These are phyloP conservation scores for Gallinago jamesoni DNA, from an alignment of 2,113 vertebrate genomes.

Conservation along the genomic window DNA sequence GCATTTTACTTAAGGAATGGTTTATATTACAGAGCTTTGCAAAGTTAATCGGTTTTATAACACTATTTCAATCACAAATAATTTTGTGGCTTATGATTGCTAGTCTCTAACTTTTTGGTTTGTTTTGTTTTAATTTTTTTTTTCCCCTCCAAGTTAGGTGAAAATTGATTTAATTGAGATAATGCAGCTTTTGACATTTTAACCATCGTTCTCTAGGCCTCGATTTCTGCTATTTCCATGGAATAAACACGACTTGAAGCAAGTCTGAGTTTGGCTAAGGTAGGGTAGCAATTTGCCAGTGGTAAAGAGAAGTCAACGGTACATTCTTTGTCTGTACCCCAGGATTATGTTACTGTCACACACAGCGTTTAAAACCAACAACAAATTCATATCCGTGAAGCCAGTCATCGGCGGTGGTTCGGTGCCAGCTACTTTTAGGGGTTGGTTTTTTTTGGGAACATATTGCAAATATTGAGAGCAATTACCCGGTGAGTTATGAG, in stretches of 20 bases:
- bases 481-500: constrained; percentile 69
- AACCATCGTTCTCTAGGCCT: constrained; percentile 33
- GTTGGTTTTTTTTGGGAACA: constrained; percentile 40
- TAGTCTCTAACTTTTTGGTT: constrained; percentile 34
- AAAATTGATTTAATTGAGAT: constrained; percentile 57
- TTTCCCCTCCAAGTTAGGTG: background rate
- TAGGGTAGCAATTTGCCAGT: constrained; percentile 74
- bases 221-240: constrained; percentile 72
- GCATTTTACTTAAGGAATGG: constrained; percentile 67
- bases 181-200: constrained; percentile 70
- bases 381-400: constrained; percentile 67
- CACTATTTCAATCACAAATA: constrained; percentile 71
- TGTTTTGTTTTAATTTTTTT: background rate
- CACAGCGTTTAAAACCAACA: constrained; percentile 50
- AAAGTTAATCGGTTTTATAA: constrained; percentile 69
- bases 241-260: constrained; percentile 71
- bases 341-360: constrained; percentile 55
- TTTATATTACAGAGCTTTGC: constrained; percentile 69
- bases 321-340: constrained; percentile 54
- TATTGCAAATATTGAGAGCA: constrained; percentile 66
- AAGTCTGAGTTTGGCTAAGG: constrained; percentile 78
- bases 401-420: constrained; percentile 66
- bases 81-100: constrained; percentile 66
- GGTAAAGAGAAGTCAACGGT: constrained; percentile 65
- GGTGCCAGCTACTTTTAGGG: constrained; percentile 73